These are phyloP conservation scores for Cecidostiba fungosa DNA, from an alignment of 2,888 invertebrate genomes.

Conservation along the genomic window DNA sequence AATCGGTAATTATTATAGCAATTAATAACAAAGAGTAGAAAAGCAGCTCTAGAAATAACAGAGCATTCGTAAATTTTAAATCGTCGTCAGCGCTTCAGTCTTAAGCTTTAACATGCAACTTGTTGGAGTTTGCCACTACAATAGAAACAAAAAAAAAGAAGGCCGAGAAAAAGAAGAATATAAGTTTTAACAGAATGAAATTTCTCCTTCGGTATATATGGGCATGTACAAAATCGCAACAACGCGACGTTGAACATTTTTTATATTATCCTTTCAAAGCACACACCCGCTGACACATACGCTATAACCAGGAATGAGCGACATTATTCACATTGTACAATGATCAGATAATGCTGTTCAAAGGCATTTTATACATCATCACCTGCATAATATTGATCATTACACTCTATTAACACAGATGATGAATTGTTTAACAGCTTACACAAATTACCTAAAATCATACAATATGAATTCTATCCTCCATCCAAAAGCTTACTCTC, in stretches of 20 bases:
- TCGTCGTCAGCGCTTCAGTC: conserved; percentile 50
- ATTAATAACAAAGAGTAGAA: conserved; percentile 45
- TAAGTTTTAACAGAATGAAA: conserved; percentile 41
- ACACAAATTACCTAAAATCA: background rate
- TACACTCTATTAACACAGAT: background rate
- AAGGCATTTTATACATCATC: background rate
- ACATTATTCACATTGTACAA: conserved; percentile 18
- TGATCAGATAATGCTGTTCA: background rate
- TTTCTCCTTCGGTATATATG: conserved; percentile 23
- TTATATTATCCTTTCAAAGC: background rate
- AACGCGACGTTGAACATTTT: conserved; percentile 15
- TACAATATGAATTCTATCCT: conserved; percentile 3
- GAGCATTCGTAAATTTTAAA: conserved; percentile 26
- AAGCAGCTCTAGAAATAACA: conserved; percentile 27
- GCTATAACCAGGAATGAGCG: background rate
- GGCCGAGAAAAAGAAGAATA: conserved; percentile 39
- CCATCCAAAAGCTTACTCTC: background rate
- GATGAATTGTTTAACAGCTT: background rate
- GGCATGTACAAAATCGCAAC: conserved; percentile 21
- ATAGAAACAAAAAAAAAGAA: conserved; percentile 57
- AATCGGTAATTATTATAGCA: conserved; percentile 5
- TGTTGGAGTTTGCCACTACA: conserved; percentile 49
- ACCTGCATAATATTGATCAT: background rate
- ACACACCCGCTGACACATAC: background rate
- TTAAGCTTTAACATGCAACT: conserved; percentile 56